Evolutionary conservation across 2,888 invertebrate species (phyloP), one percentile per base, ranked within the genome.

Genomic region (Elegia similella): DNA sequence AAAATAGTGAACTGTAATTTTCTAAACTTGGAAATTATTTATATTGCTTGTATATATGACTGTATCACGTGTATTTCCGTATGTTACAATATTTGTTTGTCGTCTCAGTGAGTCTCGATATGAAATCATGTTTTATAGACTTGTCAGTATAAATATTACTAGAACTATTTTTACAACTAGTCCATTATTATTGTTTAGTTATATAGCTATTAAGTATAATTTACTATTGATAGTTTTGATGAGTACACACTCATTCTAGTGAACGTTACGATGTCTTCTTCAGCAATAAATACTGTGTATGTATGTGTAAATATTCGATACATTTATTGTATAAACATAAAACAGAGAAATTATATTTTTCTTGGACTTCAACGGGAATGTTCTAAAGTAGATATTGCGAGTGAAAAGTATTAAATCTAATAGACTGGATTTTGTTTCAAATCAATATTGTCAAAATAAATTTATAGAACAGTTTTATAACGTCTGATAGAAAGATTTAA

Each of bases 151-250:
- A 74, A 76, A 78, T 72, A 76, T 72, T 61, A 59, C 76, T 82
- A 84, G 79, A 82, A 76, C 84, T 87, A 87, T 88, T 86, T 88
- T 86, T 87, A 83, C 88, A 86, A 82, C 89, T 89, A 89, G 88
- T 89, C 88, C 82, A 75, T 50, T 88, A 82, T 82, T 76, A 85
- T 73, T 64, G 69, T 88, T 88, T 86, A 84, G 77, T 83, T 85
- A 70, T 65, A 78, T 87, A 86, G 84, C 77, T 75, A 69, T 76
- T 86, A 87, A 82, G 72, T 76, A 80, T 84, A 82, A 78, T 84
- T 84, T 81, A 83, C 73, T 76, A 80, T 76, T 15, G 68, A 80
- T 78, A 77, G 75, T 74, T 75, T 79, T 72, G 72, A 75, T 76
- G 77, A 73, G 72, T 70, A 79, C 74, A 76, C 67, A 80, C 73